Percentiles rank a stretch among this genome's conserved stretches.
Conservation (phyloP, 2,888 invertebrate genomes). For the Cetonia aurata region DNA sequence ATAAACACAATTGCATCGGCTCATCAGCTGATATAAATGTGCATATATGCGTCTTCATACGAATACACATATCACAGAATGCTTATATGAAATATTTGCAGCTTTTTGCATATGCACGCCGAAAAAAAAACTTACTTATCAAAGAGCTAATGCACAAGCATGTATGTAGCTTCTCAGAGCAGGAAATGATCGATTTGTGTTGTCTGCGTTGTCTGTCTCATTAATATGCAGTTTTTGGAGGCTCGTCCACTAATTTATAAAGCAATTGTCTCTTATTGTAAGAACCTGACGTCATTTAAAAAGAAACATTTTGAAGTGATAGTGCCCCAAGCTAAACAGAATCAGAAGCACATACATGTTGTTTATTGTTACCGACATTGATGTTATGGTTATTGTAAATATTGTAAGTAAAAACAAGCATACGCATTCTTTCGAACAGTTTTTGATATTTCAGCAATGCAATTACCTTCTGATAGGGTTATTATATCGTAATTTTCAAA, state of each 20-base stretch:
- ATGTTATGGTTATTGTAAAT: constrained; percentile 3
- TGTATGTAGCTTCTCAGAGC: not conserved
- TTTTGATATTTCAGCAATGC: not conserved
- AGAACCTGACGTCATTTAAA: constrained; percentile 27
- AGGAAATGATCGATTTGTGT: constrained; percentile 22
- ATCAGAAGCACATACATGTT: not conserved
- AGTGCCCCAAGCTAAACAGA: constrained; percentile 8
- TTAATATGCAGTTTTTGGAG: constrained; percentile 29
- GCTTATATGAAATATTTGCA: too few relatives aligned
- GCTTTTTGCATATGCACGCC: not conserved
- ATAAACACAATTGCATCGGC: too few relatives aligned
- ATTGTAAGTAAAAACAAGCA: constrained; percentile 18
- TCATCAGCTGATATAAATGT: too few relatives aligned
- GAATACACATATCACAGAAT: too few relatives aligned
- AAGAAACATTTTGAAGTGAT: constrained; percentile 3
- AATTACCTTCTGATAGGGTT: not conserved
- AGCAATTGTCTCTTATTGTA: constrained; percentile 35
- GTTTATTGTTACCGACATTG: not conserved
- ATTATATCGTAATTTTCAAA: too few relatives aligned
- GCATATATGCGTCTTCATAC: too few relatives aligned
- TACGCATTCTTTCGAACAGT: not conserved
- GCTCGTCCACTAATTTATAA: constrained; percentile 26
- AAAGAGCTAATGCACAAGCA: too few relatives aligned
- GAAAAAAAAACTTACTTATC: not conserved
- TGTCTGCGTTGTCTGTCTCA: constrained; percentile 8